A percentile compares a stretch with the other conserved stretches of the same genome.
These are phyloP conservation scores for Hemicentrotus pulcherrimus DNA, from an alignment of 35 echinoderm and acorn worm species.

Conservation along the genomic window DNA sequence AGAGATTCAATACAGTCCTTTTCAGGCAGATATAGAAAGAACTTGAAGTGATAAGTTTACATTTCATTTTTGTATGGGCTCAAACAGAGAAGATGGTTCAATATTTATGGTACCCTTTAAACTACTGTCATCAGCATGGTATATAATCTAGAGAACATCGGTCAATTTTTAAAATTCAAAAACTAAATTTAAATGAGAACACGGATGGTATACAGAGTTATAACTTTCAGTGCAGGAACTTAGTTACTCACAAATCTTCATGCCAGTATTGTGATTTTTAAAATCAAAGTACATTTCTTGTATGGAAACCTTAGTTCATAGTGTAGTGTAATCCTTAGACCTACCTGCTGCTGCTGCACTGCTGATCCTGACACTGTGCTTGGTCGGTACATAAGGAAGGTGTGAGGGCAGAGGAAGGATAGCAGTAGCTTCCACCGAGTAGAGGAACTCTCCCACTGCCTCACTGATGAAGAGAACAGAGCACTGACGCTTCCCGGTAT, in stretches of 20 bases:
- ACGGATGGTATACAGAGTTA: neutral
- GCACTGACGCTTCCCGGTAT: constrained; percentile 85
- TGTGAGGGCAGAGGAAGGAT: constrained; percentile 66
- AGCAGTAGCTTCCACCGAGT: constrained; percentile 81
- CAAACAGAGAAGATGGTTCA: no score
- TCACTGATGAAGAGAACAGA: constrained; percentile 95
- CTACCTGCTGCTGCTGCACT: constrained; percentile 92
- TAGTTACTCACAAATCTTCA: neutral
- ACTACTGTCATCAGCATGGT: no score
- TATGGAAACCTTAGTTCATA: neutral
- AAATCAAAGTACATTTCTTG: neutral
- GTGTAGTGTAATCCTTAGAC: neutral
- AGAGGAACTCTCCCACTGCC: constrained; percentile 81
- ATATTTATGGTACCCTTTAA: no score
- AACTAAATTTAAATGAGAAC: neutral
- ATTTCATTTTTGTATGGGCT: no score
- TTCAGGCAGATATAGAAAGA: no score
- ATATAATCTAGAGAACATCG: no score
- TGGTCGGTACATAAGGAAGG: constrained; percentile 72
- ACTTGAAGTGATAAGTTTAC: no score
- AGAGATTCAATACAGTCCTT: no score
- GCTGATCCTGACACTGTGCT: constrained; percentile 88
- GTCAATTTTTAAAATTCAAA: no score
- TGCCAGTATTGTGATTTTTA: no score
- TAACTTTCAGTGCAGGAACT: neutral